Evolutionary conservation across 2,113 vertebrate genomes (phyloP), one percentile per base, ranked within the genome.

Genomic region (Penelope pileata): DNA sequence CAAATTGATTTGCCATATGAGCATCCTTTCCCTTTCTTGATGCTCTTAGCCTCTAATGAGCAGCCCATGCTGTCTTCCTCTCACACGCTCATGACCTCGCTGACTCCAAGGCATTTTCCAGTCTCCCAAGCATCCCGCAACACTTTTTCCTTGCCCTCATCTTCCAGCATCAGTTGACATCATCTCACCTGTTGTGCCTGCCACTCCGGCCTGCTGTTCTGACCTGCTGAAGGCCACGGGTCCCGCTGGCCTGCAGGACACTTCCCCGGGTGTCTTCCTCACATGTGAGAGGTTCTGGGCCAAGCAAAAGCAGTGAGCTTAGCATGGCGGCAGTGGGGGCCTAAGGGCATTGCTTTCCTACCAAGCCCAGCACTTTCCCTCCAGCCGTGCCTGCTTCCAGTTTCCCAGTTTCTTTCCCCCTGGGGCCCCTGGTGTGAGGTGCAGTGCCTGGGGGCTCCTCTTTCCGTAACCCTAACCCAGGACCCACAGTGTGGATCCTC

Each of bases 1-100:
- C 51, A 60, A 78, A 79, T 68, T 89, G 73, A 91, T 91, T 94
- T 56, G 66, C 74, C 58, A n/a, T 54, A 18, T 40, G 63, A 79
- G 53, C 24, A 66, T 83, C 66, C 76, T 84, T 36, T 91, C 36
- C 38, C 47, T 51, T 42, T 69, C 54, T 82, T 7, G 3, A 54
- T 77, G 30, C 1, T 0, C 76, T 70, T 60, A 81, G 63, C 22
- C 38, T 83, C 64, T 86, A 86, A 88, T 53, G 67, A 73, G 26
- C 16, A 83, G 40, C 22, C 67, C 67, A 5, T 54, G n/a, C 47
- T 70, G 32, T 42, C 59, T 88, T 70, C 60, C 34, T 45, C 42
- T 81, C 47, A 3, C 14, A 17, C 48, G 23, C 30, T 91, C 60
- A 43, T 0, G 0, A 67, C 11, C 40, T 32, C 1, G 0, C 50